phyloP scores from a whole-genome alignment of 2,113 vertebrate genomes.

The Aramus guarauna region DNA sequence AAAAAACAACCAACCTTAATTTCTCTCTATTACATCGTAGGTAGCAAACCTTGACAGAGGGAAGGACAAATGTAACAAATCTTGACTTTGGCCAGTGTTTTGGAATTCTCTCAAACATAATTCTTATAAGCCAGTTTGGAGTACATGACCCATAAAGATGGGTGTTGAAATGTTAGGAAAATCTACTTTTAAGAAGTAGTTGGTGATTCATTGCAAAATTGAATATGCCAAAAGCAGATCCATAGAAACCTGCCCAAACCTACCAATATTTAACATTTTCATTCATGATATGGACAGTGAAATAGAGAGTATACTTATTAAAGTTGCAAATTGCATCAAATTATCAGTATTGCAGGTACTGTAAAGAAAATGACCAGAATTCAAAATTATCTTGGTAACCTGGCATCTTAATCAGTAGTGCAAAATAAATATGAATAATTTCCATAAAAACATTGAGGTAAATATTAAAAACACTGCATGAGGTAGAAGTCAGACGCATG shows the following conservation, averaged over 20 bases:
- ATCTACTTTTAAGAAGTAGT: neutral
- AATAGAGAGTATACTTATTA: neutral
- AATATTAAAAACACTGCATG: neutral
- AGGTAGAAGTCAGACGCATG: neutral
- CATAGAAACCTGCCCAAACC: neutral
- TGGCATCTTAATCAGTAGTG: neutral
- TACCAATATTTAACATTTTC: neutral
- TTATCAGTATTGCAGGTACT: neutral
- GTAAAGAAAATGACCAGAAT: neutral
- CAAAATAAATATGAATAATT: neutral
- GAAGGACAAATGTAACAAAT: neutral
- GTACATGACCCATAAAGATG: neutral
- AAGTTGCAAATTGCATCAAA: neutral
- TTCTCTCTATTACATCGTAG: neutral
- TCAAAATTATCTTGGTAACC: neutral
- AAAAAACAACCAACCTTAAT: neutral
- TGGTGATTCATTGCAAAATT: neutral
- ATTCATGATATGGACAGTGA: neutral
- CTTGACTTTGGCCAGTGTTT: neutral
- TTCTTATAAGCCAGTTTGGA: neutral
- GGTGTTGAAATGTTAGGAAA: neutral
- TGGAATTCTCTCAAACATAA: neutral
- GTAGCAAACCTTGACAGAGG: neutral
- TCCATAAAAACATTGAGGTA: neutral
- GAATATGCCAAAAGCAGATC: neutral